phyloP scores from a whole-genome alignment of 2,888 invertebrate species.

The Hypselothyrea guttata region DNA sequence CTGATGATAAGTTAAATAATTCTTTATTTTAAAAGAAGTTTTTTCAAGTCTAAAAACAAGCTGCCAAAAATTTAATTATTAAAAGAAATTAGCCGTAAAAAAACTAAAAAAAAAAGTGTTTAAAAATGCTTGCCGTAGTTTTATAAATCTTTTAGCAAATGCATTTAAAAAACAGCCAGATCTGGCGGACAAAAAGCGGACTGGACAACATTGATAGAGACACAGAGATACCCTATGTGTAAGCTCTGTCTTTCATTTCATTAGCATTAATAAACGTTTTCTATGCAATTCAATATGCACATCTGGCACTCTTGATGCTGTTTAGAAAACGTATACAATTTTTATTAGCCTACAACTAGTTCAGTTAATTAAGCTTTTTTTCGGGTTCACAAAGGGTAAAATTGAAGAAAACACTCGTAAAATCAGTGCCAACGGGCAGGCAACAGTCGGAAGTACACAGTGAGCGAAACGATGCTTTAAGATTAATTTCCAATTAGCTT shows the following conservation, averaged over 20 bases:
- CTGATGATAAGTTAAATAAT: no score
- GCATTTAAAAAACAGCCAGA: no score
- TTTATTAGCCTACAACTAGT: conserved; percentile 28
- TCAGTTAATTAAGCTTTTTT: conserved; percentile 16
- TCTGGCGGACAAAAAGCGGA: no score
- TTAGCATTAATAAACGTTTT: conserved; percentile 61
- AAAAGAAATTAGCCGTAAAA: no score
- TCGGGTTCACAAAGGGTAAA: conserved; percentile 13
- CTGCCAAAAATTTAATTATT: no score
- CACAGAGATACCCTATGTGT: conserved; percentile 4
- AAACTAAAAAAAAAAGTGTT: no score
- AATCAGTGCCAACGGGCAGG: not conserved
- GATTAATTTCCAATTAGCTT: no score
- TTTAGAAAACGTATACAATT: conserved; percentile 26
- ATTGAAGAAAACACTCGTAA: not conserved
- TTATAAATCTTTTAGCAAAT: no score
- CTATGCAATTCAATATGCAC: conserved; percentile 44
- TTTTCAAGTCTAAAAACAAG: no score
- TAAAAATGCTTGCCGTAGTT: no score
- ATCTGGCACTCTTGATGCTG: not conserved
- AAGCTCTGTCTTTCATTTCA: conserved; percentile 20
- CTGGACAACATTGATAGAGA: conserved; percentile 4
- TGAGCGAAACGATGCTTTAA: no score
- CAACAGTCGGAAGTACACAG: not conserved
- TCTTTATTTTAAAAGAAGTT: no score